These are phyloP conservation scores for Thysanoteuthis rhombus DNA, from an alignment of 2,888 invertebrate genomes.

Conservation along the genomic window DNA sequence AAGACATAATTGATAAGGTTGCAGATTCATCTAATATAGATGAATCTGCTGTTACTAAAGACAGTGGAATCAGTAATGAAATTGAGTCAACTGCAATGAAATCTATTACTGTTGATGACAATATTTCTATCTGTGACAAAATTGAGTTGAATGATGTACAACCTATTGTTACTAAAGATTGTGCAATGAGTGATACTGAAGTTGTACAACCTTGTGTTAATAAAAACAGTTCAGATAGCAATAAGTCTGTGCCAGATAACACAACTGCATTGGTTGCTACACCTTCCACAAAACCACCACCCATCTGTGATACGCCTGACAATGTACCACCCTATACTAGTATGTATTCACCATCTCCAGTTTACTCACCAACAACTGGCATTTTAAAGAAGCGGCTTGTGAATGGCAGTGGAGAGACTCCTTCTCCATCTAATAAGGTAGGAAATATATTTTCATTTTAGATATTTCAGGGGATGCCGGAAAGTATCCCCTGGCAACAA, in stretches of 20 bases:
- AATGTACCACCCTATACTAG: neutral
- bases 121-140: neutral
- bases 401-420: slow-evolving; percentile 48
- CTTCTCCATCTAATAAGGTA: slow-evolving; percentile 61
- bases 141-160: neutral
- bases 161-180: neutral
- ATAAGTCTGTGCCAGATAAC: neutral
- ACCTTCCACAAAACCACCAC: neutral
- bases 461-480: no score
- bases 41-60: neutral
- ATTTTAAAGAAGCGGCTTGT: slow-evolving; percentile 57
- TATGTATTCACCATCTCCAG: slow-evolving; percentile 21
- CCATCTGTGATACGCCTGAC: slow-evolving; percentile 20
- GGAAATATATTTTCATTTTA: neutral
- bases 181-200: neutral
- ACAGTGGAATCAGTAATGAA: neutral
- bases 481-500: no score
- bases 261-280: neutral
- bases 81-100: neutral
- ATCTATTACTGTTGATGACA: neutral
- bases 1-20: neutral
- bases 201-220: neutral
- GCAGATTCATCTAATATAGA: neutral
- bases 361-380: slow-evolving; percentile 59
- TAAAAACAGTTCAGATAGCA: neutral